A percentile compares a stretch with the other conserved stretches of the same genome.
Conservation (phyloP, 2,797 vertebrate genomes). For the Aselliscus stoliczkanus region DNA sequence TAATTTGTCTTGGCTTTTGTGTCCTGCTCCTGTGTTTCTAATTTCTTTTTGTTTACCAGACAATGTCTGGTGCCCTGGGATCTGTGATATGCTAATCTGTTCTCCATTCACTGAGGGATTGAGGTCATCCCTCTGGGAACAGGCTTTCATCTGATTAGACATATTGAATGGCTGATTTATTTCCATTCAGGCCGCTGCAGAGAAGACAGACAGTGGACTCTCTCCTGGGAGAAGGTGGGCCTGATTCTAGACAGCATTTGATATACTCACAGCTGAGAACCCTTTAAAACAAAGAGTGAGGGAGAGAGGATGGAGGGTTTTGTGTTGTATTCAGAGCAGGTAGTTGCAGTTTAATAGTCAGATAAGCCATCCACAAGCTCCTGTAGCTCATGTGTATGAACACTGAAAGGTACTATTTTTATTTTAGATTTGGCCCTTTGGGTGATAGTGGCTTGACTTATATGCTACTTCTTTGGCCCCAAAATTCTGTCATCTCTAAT, state of each 20-base stretch:
- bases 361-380: conserved; percentile 75
- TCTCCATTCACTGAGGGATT: conserved; percentile 37
- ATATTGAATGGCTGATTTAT: conserved; percentile 58
- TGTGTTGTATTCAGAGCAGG: conserved; percentile 46
- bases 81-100: not conserved
- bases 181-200: conserved; percentile 13
- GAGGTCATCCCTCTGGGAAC: conserved; percentile 45
- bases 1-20: conserved; percentile 38
- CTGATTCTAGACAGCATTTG: conserved; percentile 5
- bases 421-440: not conserved
- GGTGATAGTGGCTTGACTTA: not conserved
- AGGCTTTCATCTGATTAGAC: conserved; percentile 49
- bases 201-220: not conserved
- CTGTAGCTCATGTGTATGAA: conserved; percentile 42
- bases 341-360: conserved; percentile 71
- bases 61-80: conserved; percentile 11
- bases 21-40: not conserved
- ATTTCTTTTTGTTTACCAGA: conserved; percentile 51
- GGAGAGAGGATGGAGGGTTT: not conserved
- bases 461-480: not conserved
- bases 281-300: conserved; percentile 40
- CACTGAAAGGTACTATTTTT: not conserved
- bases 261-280: conserved; percentile 61
- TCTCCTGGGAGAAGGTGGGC: conserved; percentile 53
- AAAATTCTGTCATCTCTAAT: not conserved